A percentile compares a stretch with the other conserved stretches of the same genome.
Evolutionary conservation across 2,797 vertebrate genomes (phyloP).

Genomic region (Gymnoscopelus braueri): DNA sequence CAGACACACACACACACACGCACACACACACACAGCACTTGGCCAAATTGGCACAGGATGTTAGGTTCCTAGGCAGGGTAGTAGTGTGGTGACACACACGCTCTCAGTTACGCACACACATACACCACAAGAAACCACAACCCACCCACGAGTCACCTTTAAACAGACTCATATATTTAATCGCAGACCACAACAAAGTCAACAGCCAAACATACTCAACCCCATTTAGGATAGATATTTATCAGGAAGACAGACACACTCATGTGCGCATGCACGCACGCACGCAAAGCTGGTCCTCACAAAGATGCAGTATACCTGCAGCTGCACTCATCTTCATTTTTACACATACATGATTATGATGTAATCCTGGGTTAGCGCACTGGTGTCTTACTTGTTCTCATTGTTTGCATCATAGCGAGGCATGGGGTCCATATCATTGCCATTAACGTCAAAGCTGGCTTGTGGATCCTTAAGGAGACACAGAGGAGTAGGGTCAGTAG

Average conservation of each 20-base stretch:
- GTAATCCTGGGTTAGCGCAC: not conserved
- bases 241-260: slow-evolving; percentile 15
- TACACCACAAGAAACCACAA: slow-evolving; percentile 41
- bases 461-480: slow-evolving; percentile 88
- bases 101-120: slow-evolving; percentile 1
- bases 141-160: slow-evolving; percentile 55
- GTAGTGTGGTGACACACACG: not conserved
- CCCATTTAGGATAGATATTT: slow-evolving; percentile 43
- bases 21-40: slow-evolving; percentile 28
- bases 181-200: slow-evolving; percentile 54
- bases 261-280: slow-evolving; percentile 19
- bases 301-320: too few relatives aligned
- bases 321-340: too few relatives aligned
- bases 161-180: slow-evolving; percentile 50
- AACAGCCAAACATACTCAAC: slow-evolving; percentile 33
- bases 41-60: slow-evolving; percentile 68
- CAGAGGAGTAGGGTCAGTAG: slow-evolving; percentile 18
- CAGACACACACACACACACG: slow-evolving; percentile 11
- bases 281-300: not conserved
- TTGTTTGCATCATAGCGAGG: slow-evolving; percentile 98
- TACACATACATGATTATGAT: not conserved
- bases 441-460: slow-evolving; percentile 98
- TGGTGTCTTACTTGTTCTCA: slow-evolving; percentile 95
- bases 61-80: slow-evolving; percentile 42
- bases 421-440: slow-evolving; percentile 98